Conservation (phyloP, 2,797 vertebrate species). For the Tamandua tetradactyla region DNA sequence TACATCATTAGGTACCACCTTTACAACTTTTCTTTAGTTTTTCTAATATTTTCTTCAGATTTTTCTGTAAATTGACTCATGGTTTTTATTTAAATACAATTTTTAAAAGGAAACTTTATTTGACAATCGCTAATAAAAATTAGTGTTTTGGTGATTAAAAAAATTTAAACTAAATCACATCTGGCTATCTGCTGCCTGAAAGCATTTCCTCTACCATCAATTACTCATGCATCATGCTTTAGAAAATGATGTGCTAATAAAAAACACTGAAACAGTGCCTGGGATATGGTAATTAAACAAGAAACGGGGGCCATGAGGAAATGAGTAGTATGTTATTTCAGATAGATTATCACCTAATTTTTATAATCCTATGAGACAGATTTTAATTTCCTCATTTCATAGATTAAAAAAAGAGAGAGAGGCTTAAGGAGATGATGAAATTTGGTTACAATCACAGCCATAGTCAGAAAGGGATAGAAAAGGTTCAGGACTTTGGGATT, state of each 20-base stretch:
- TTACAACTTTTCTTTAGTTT: neutral
- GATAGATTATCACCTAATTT: neutral
- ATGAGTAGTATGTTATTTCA: neutral
- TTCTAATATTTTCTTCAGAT: neutral
- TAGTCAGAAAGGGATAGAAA: neutral
- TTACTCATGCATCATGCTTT: no score
- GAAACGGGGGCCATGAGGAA: neutral
- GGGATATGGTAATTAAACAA: neutral
- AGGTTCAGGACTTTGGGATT: neutral
- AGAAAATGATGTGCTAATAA: neutral
- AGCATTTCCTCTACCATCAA: neutral
- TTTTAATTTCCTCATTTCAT: neutral
- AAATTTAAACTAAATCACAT: neutral
- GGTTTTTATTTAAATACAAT: neutral
- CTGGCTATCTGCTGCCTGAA: no score
- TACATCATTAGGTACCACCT: neutral
- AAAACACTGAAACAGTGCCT: neutral
- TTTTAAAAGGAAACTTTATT: neutral
- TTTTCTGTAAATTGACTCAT: neutral
- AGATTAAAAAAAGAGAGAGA: no score
- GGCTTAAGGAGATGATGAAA: neutral
- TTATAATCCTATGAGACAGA: neutral
- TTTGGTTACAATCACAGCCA: neutral
- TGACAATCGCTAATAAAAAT: neutral
- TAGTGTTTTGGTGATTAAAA: no score